Evolutionary conservation across 2,797 vertebrate genomes (phyloP), one percentile per base, ranked within the genome.

Genomic region (Danio albolineatus): DNA sequence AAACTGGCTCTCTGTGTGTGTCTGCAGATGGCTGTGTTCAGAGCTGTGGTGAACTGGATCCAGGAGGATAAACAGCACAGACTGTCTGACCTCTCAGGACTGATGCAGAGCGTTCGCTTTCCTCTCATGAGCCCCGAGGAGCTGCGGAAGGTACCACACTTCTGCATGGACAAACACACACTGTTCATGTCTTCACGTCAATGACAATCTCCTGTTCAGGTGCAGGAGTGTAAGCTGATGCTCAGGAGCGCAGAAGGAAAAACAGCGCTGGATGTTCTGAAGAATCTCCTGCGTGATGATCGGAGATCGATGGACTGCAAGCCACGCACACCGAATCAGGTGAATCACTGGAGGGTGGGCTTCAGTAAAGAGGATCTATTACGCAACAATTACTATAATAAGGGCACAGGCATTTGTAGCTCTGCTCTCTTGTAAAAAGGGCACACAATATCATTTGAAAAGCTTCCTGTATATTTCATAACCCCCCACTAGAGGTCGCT

Each of bases 111-210:
- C 4, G 76, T 95, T 65, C 91, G 93, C 65, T 94, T 95, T 36
- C 86, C 91, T 57, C 89, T 94, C 41, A 94, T 95, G 94, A 93
- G 91, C 0, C 88, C 83, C 10, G 60, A 67, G 59, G 94, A 95
- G 81, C 86, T 95, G 57, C 87, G 90, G 84, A 91, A 89, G 78
- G 81, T 82, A 46, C 54, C 56, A n/a, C 54, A 56, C 54, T 56
- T 56, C 4, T 21, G 10, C 10, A 21, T 5, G 9, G 54, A 56
- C 17, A 56, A 1, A 19, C 19, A 2, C 54, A 19, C 54, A 56
- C 54, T 56, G 17, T 56, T 12, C 7, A 28, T 60, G 7, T 60
- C 59, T 41, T n/a, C 16, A 41, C 38, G 10, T 16, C 36, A 10
- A 62, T 10, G 9, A 41, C 21, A 21, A 21, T 71, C 67, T 71